Percentiles rank a stretch among this genome's conserved stretches.
phyloP scores from a whole-genome alignment of 2,113 vertebrate genomes.

The Ageneiosus marmoratus region DNA sequence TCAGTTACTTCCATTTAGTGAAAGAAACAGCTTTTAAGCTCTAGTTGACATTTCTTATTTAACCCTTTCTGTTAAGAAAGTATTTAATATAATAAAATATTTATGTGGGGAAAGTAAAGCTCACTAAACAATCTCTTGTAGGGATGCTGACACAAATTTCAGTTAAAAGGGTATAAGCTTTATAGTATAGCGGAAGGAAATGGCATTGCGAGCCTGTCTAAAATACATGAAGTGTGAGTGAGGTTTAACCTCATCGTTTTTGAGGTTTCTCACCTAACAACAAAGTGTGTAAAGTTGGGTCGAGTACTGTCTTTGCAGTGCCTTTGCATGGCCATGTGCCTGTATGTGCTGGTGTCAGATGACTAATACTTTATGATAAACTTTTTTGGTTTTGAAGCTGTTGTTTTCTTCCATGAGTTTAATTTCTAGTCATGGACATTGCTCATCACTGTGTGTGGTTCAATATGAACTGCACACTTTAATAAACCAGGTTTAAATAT shows the following conservation, averaged over 20 bases:
- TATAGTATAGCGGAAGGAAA: conserved; percentile 34
- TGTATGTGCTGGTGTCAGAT: neutral
- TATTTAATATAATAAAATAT: neutral
- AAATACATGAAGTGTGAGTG: neutral
- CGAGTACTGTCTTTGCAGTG: neutral
- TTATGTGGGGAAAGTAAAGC: neutral
- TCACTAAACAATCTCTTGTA: neutral
- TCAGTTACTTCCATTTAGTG: neutral
- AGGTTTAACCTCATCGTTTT: conserved; percentile 1
- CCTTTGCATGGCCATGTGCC: neutral
- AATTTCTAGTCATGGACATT: neutral
- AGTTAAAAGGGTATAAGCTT: conserved; percentile 5
- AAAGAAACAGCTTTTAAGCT: neutral
- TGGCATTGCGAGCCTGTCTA: neutral
- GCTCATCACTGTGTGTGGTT: neutral
- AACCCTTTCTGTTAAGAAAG: neutral
- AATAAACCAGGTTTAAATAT: neutral
- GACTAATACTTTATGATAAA: neutral
- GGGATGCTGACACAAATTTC: neutral
- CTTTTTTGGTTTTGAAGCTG: neutral
- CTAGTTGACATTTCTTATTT: neutral
- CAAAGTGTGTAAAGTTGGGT: neutral
- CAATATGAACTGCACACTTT: neutral
- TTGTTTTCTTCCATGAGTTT: neutral
- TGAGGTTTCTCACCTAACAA: neutral